Evolutionary conservation across 2,888 invertebrate species (phyloP), one percentile per base, ranked within the genome.

Genomic region (Troilus luridus): DNA sequence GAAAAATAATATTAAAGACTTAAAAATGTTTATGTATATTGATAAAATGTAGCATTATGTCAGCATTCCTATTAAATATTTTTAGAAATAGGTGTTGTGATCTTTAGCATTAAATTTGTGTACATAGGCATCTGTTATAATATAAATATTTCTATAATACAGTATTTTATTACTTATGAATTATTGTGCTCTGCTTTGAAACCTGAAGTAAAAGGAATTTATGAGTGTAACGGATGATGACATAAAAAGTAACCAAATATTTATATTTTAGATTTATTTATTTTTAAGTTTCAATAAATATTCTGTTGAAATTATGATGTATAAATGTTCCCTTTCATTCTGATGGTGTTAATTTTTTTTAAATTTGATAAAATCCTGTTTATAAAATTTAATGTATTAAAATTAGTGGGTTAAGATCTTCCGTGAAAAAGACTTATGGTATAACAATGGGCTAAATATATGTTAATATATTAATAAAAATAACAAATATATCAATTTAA

Each of bases 1-100:
- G 85, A 56, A 7, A 85, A 85, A 58, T 85, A 85, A 85, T 58
- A 85, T n/a, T 21, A n/a, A 85, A 56, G 7, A 5, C 56, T 77
- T 56, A 56, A 56, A 56, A 85, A 85, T 58, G 11, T 21, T 85
- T 77, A 56, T 85, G 56, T 85, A 85, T 85, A 85, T 56, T 85
- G 21, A 85, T 56, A n/a, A 85, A 85, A 56, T 85, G n/a, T 85
- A 85, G 21, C 54, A 54, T 85, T 85, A 85, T 19, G n/a, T 85
- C 56, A 85, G 27, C 85, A 85, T 85, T 85, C 85, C 85, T 85
- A 85, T 56, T 85, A 56, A 85, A 85, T 58, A 85, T 85, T 85
- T 58, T 85, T 85, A 85, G 85, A 85, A 54, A 85, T 85, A 85
- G 85, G 85, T 85, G 85, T 85, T 85, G 85, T 85, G 85, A 85